Evolutionary conservation across 2,113 vertebrate genomes (phyloP).

Genomic region (Brachionichthys hirsutus): DNA sequence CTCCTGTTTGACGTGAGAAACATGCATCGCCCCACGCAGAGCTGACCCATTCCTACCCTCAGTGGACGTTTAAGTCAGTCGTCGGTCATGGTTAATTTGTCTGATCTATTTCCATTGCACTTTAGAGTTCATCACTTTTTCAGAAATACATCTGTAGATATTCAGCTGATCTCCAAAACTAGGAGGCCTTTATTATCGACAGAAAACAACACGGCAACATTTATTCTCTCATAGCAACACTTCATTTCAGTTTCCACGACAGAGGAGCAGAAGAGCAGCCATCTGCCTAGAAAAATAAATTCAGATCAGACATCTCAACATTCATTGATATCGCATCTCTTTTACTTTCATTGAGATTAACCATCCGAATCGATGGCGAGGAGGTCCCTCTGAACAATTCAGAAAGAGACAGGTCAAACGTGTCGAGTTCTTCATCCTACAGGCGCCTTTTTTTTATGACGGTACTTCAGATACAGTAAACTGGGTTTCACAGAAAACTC

Average conservation of each 20-base stretch:
- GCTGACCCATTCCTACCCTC: too few relatives aligned
- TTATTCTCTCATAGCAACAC: background rate
- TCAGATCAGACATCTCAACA: conserved; percentile 2
- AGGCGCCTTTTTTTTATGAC: background rate
- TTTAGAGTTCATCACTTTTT: too few relatives aligned
- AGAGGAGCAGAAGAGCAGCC: background rate
- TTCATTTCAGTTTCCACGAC: conserved; percentile 53
- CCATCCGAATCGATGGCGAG: background rate
- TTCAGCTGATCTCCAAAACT: background rate
- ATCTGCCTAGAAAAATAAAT: conserved; percentile 15
- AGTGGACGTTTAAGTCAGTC: too few relatives aligned
- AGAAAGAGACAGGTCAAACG: background rate
- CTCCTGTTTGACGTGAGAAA: too few relatives aligned
- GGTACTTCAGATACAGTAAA: conserved; percentile 4
- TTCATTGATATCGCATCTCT: conserved; percentile 17
- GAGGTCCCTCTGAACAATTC: background rate
- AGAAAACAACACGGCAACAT: too few relatives aligned
- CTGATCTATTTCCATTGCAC: too few relatives aligned
- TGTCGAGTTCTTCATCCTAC: background rate
- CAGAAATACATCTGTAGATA: too few relatives aligned
- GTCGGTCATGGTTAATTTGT: too few relatives aligned
- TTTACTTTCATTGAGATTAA: conserved; percentile 6
- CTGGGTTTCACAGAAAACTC: background rate
- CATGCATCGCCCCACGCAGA: too few relatives aligned
- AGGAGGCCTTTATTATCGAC: too few relatives aligned